Evolutionary conservation across 2,797 vertebrate species (phyloP), one percentile per base, ranked within the genome.

Genomic region (Echeneis naucrates): DNA sequence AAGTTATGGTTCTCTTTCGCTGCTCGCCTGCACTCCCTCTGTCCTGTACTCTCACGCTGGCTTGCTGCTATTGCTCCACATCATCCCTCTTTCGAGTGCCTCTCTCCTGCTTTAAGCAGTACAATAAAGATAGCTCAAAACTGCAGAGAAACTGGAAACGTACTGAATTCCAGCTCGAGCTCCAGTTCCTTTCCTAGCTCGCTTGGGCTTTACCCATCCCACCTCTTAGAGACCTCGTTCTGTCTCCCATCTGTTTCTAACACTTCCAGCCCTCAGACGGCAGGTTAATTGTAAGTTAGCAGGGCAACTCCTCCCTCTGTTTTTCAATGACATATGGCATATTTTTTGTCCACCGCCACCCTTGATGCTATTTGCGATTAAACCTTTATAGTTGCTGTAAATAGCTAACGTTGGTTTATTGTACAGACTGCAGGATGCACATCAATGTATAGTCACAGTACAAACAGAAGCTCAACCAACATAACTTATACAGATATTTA

Each of bases 1-100:
- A 97, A 97, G 96, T 97, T 94, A 87, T 91, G 89, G 92, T 93
- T 94, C 92, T 94, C 88, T 93, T 94, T 81, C 79, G 87, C 91
- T 92, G 92, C 91, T 93, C 84, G 82, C 90, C 91, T 92, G 92
- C 91, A 88, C 77, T 82, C 78, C 81, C 82, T 82, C 92, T 84
- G 60, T 88, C 83, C 90, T 78, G 42, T 83, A 60, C 82, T 68
- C 51, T 87, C 78, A 85, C 35, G 82, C 90, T 87, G 72, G 87
- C 93, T 90, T 93, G 92, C 92, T 83, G 89, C 91, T 91, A 21
- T 8, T 69, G 87, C 89, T 89, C 83, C 84, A 55, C 83, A 87
- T 82, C 92, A 94, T 93, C 82, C 88, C 85, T 88, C 78, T 91
- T 83, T 91, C 87, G 87, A 81, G 93, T 94, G 91, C 92, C 91